Conservation (phyloP, 37 sponge, comb jelly and placozoan species). For the Aphrocallistes beatrix region DNA sequence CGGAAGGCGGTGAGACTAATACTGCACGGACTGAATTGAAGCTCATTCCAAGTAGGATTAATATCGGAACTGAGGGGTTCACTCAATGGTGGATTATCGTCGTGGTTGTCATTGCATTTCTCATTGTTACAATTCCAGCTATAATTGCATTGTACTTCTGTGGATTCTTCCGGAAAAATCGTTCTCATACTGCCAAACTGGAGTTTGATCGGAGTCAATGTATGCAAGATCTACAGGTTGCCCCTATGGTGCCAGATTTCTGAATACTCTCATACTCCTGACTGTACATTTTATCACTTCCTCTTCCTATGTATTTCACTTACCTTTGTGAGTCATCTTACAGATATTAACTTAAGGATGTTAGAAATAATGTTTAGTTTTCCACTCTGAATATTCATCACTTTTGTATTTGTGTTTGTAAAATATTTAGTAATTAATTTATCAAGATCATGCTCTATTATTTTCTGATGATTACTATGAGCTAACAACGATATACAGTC, state of each 20-base stretch:
- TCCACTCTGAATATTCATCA: too few relatives aligned
- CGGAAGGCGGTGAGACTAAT: neutral
- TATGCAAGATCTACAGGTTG: neutral
- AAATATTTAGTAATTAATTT: too few relatives aligned
- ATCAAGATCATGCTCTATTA: too few relatives aligned
- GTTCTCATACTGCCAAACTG: neutral
- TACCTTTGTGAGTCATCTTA: too few relatives aligned
- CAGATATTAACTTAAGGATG: too few relatives aligned
- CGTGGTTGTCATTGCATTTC: neutral
- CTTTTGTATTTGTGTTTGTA: too few relatives aligned
- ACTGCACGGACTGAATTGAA: neutral
- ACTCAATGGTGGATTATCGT: slow-evolving; percentile 5
- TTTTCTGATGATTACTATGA: too few relatives aligned
- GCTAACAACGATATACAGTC: too few relatives aligned
- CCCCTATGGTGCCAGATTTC: neutral
- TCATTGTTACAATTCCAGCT: neutral
- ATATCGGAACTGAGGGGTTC: neutral
- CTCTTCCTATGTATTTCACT: too few relatives aligned
- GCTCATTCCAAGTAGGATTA: neutral
- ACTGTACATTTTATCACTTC: too few relatives aligned
- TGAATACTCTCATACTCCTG: neutral
- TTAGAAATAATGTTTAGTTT: too few relatives aligned
- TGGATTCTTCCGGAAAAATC: neutral
- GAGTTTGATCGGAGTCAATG: neutral
- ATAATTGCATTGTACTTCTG: neutral